These are phyloP conservation scores for Lutjanus campechanus DNA, from an alignment of 2,797 vertebrate species.

Conservation along the genomic window DNA sequence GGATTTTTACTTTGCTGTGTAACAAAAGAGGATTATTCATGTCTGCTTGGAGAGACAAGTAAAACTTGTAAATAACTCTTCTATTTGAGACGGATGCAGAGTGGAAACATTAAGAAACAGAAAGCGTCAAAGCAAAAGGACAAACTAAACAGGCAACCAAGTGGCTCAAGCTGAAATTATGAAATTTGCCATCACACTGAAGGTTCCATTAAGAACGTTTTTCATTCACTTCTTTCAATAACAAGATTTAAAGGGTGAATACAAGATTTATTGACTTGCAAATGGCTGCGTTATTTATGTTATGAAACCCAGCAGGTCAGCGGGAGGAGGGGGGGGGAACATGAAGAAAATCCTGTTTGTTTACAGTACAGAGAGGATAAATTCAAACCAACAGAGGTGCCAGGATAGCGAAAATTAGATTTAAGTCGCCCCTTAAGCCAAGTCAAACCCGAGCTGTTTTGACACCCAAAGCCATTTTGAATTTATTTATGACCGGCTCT, in stretches of 20 bases:
- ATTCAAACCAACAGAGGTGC: constrained; percentile 31
- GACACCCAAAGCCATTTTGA: constrained; percentile 38
- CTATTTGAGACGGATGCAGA: too few relatives aligned
- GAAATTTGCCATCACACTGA: too few relatives aligned
- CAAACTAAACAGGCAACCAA: too few relatives aligned
- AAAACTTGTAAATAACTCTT: too few relatives aligned
- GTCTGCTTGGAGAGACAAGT: too few relatives aligned
- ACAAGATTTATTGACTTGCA: constrained; percentile 27
- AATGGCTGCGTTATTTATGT: constrained; percentile 29
- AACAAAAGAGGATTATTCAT: too few relatives aligned
- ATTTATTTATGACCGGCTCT: constrained; percentile 53
- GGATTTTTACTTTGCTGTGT: too few relatives aligned
- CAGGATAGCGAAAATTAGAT: constrained; percentile 24
- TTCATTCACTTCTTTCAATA: background rate
- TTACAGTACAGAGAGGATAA: constrained; percentile 10
- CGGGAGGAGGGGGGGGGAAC: background rate
- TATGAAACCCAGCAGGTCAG: constrained; percentile 15
- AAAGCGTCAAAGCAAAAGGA: too few relatives aligned
- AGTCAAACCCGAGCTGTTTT: constrained; percentile 41
- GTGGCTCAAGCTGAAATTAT: too few relatives aligned
- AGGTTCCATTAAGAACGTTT: too few relatives aligned
- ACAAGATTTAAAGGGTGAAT: constrained; percentile 13
- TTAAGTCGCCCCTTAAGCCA: constrained; percentile 35
- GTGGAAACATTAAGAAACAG: too few relatives aligned
- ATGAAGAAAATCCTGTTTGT: constrained; percentile 41